Percentiles rank a stretch among this genome's conserved stretches.
Evolutionary conservation across 1,140 invertebrate species (phyloP).

Genomic region (Akabosia matsudoensis): DNA sequence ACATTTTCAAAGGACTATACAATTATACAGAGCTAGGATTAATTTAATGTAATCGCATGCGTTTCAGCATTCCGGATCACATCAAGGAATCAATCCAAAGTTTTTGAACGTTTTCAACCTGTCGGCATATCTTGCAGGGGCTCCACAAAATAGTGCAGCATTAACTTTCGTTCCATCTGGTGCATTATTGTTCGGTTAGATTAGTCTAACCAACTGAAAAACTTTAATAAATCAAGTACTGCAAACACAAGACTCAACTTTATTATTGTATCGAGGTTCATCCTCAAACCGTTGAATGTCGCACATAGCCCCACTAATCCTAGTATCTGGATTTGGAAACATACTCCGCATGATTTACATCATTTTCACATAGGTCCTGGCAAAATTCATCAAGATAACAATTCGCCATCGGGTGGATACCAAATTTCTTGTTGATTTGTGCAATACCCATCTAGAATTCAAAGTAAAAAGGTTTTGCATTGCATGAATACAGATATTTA

Average conservation of each 20-base stretch:
- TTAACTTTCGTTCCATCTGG: neutral
- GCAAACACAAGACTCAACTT: neutral
- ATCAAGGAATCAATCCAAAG: neutral
- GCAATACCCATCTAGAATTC: neutral
- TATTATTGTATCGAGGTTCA: neutral
- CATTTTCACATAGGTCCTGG: neutral
- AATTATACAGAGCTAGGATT: too few species aligned
- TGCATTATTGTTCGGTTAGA: neutral
- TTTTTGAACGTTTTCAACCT: slow-evolving; percentile 1
- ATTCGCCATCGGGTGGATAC: neutral
- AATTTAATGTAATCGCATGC: too few species aligned
- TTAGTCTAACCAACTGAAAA: neutral
- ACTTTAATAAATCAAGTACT: neutral
- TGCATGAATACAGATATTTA: too few species aligned
- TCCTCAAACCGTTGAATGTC: neutral
- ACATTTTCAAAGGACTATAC: too few species aligned
- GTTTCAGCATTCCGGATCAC: too few species aligned
- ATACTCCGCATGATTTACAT: neutral
- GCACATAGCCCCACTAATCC: neutral
- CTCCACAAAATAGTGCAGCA: neutral
- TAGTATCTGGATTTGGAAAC: neutral
- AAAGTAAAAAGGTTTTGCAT: neutral
- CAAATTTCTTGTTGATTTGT: neutral
- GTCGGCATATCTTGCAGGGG: neutral
- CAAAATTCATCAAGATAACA: slow-evolving; percentile 4